These are phyloP conservation scores for Pelusios castaneus DNA, from an alignment of 2,113 vertebrate species.

Conservation along the genomic window DNA sequence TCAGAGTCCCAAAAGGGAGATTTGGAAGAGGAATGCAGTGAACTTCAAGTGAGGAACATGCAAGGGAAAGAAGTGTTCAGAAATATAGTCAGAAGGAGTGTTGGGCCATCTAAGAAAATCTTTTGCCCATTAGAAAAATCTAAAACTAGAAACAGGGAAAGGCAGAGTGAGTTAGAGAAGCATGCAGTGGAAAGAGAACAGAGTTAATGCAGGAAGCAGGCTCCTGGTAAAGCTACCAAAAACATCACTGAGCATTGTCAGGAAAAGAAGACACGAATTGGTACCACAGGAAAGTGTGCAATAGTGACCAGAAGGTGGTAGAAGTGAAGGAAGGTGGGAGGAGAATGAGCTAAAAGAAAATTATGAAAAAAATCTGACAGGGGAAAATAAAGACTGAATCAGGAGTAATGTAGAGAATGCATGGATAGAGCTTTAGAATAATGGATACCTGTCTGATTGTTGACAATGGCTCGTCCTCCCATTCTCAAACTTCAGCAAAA, in stretches of 20 bases:
- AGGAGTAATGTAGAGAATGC: neutral
- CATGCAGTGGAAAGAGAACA: neutral
- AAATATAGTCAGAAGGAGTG: neutral
- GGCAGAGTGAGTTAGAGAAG: neutral
- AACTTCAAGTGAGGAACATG: neutral
- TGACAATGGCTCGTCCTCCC: neutral
- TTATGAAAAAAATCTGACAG: neutral
- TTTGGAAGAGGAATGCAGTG: neutral
- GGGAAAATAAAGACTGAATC: neutral
- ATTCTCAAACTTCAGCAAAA: neutral
- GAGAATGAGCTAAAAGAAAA: neutral
- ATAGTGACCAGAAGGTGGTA: neutral
- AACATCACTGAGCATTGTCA: neutral
- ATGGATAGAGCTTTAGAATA: neutral
- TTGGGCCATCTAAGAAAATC: neutral
- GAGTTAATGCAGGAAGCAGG: neutral
- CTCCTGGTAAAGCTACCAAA: neutral
- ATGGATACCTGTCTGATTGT: neutral
- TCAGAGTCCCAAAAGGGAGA: neutral
- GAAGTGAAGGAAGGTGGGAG: neutral
- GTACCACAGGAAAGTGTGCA: neutral
- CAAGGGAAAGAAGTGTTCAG: neutral
- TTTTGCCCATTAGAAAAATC: neutral
- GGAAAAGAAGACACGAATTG: neutral
- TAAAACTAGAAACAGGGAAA: neutral